These are phyloP conservation scores for Chaetops frenatus DNA, from an alignment of 2,113 vertebrate genomes.

Conservation along the genomic window DNA sequence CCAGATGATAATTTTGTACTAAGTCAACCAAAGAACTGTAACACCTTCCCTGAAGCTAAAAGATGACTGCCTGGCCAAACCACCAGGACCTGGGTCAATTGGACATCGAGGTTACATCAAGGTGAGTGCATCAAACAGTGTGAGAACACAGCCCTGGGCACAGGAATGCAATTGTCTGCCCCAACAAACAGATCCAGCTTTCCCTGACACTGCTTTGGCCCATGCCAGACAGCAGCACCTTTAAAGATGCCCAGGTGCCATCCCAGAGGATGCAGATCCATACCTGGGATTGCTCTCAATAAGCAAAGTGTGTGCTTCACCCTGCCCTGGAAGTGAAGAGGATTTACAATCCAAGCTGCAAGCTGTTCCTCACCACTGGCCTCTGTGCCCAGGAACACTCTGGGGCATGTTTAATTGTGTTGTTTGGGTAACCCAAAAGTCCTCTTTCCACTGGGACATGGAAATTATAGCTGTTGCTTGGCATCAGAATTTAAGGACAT, in stretches of 20 bases:
- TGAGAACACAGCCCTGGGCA: not conserved
- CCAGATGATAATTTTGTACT: not conserved
- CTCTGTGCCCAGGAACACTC: not conserved
- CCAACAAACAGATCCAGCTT: not conserved
- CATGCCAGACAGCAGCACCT: not conserved
- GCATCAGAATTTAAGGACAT: not conserved
- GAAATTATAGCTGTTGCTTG: not conserved
- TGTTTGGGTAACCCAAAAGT: not conserved
- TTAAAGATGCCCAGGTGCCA: not conserved
- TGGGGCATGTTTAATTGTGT: not conserved
- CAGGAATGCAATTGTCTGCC: not conserved
- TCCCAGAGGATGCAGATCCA: not conserved
- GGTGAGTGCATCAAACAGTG: not conserved
- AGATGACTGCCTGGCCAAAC: not conserved
- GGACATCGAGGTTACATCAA: not conserved
- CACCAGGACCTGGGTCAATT: not conserved
- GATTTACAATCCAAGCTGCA: not conserved
- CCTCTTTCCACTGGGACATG: rapidly evolving
- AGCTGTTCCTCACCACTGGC: not conserved
- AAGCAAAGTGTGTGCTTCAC: not conserved
- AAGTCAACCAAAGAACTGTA: not conserved
- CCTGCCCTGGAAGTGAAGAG: not conserved
- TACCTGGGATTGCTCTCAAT: not conserved
- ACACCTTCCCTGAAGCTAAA: not conserved
- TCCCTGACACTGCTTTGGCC: not conserved